A percentile compares a stretch with the other conserved stretches of the same genome.
Evolutionary conservation across 1,140 invertebrate genomes (phyloP).

Genomic region (Pachypsylla venusta): DNA sequence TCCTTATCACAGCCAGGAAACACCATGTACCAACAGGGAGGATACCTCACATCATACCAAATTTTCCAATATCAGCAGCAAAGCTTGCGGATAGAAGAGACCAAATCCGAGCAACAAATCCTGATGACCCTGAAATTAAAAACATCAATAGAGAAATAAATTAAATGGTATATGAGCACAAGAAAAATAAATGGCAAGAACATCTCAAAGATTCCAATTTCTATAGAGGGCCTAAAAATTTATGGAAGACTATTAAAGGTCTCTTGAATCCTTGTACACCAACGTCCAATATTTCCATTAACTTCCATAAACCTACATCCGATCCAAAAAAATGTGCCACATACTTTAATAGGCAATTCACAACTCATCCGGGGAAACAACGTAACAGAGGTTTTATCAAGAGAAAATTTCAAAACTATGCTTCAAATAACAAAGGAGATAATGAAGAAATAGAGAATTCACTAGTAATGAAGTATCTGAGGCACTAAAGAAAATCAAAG

Average conservation of each 20-base stretch:
- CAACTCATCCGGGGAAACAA: background rate
- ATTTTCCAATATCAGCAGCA: constrained; percentile 6
- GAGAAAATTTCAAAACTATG: constrained; percentile 3
- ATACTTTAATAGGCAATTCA: constrained; percentile 11
- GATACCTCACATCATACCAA: constrained; percentile 10
- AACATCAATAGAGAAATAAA: constrained; percentile 3
- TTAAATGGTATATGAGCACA: constrained; percentile 9
- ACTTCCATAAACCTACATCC: constrained; percentile 7
- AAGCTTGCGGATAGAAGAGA: constrained; percentile 8
- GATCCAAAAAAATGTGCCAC: constrained; percentile 6
- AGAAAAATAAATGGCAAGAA: constrained; percentile 11
- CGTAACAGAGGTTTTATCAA: background rate
- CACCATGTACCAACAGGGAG: constrained; percentile 3
- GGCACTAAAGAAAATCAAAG: constrained; percentile 1
- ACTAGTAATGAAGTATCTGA: background rate
- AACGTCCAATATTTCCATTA: constrained; percentile 1
- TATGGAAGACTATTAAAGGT: constrained; percentile 8
- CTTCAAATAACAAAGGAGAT: background rate
- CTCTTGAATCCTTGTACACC: background rate
- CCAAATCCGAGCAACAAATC: background rate
- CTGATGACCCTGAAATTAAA: background rate
- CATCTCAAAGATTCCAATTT: constrained; percentile 7
- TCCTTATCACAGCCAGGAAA: background rate
- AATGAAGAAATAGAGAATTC: constrained; percentile 3
- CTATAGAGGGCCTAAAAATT: constrained; percentile 5